These are phyloP conservation scores for Platycheirus rosarum DNA, from an alignment of 2,888 invertebrate species.

Conservation along the genomic window DNA sequence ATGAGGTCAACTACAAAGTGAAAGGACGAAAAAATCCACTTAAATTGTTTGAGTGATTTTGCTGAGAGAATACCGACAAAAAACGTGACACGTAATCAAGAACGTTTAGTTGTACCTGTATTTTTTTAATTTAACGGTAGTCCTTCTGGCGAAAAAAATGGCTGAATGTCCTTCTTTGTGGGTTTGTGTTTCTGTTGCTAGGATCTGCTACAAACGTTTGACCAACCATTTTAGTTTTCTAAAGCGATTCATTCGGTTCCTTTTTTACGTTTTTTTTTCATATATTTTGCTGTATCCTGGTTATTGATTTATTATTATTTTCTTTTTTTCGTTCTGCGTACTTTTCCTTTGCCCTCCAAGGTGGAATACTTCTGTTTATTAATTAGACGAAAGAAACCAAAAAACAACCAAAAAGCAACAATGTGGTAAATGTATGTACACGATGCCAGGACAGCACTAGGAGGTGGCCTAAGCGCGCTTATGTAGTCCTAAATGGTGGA, in stretches of 20 bases:
- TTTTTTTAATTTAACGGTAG: slow-evolving; percentile 60
- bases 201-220: slow-evolving; percentile 43
- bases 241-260: slow-evolving; percentile 67
- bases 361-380: slow-evolving; percentile 73
- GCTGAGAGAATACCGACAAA: slow-evolving; percentile 36
- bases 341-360: slow-evolving; percentile 62
- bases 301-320: slow-evolving; percentile 66
- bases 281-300: slow-evolving; percentile 47
- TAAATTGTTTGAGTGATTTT: slow-evolving; percentile 35
- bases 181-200: slow-evolving; percentile 28
- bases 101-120: slow-evolving; percentile 60
- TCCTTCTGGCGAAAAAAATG: slow-evolving; percentile 36
- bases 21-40: background rate
- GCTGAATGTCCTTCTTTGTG: slow-evolving; percentile 45
- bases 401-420: slow-evolving; percentile 66
- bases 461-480: slow-evolving; percentile 68
- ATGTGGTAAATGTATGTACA: slow-evolving; percentile 40
- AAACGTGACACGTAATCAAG: slow-evolving; percentile 62
- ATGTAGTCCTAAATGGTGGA: slow-evolving; percentile 67
- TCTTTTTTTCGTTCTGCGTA: slow-evolving; percentile 43
- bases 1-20: slow-evolving; percentile 30
- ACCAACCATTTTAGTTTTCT: slow-evolving; percentile 70
- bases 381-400: slow-evolving; percentile 71
- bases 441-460: slow-evolving; percentile 41
- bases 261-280: slow-evolving; percentile 70